Evolutionary conservation across 2,113 vertebrate species (phyloP).

Genomic region (Cavia porcellus): DNA sequence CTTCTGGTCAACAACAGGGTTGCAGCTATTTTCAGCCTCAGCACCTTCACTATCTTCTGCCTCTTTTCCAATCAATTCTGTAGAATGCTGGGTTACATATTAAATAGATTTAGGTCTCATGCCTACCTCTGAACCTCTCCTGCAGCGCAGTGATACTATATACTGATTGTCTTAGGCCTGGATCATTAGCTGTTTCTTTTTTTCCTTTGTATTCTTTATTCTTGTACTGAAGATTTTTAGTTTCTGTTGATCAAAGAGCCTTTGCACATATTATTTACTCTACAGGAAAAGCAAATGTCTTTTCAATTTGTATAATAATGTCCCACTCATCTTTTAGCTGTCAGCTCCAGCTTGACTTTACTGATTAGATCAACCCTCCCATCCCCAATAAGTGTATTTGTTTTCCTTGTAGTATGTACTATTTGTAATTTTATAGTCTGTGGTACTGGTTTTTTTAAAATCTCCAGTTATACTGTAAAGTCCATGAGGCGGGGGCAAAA

Average conservation of each 20-base stretch:
- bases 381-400: not conserved
- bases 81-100: not conserved
- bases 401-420: not conserved
- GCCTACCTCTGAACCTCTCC: not conserved
- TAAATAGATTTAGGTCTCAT: not conserved
- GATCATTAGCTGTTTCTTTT: not conserved
- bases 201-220: not conserved
- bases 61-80: not conserved
- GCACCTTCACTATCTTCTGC: not conserved
- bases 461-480: not conserved
- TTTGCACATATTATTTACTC: not conserved
- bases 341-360: not conserved
- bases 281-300: not conserved
- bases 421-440: constrained; percentile 33
- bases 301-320: not conserved
- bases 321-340: not conserved
- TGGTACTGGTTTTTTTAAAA: not conserved
- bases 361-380: not conserved
- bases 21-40: not conserved
- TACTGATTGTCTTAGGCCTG: not conserved
- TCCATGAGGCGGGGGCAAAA: not conserved
- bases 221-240: not conserved
- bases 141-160: not conserved
- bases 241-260: not conserved
- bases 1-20: not conserved